Evolutionary conservation across 2,888 invertebrate species (phyloP), one percentile per base, ranked within the genome.

Genomic region (Athalia rosae): DNA sequence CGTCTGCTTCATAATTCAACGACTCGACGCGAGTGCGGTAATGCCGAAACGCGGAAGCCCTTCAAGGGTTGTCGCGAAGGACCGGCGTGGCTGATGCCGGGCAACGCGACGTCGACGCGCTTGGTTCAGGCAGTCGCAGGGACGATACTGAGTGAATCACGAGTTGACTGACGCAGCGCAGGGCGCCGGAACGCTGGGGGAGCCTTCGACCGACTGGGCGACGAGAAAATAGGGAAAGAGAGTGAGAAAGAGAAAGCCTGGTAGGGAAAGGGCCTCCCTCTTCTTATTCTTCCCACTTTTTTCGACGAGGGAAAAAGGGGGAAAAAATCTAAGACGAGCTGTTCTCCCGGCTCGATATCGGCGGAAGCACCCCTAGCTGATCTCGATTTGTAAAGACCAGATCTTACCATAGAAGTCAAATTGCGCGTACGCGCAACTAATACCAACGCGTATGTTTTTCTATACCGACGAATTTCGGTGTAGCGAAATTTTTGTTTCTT

Each of bases 121-220:
- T 71, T 45, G 71, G 56, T 71, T 58, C 71, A 58, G 58, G n/a
- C 71, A 71, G 71, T 71, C 71, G 71, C 71, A 71, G 56, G 56
- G 71, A 71, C 71, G 71, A 45, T 45, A 71, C 71, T 71, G 74
- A 74, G 74, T 74, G 74, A 74, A 74, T 74, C 74, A 74, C 74
- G 74, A 74, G 74, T 74, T 74, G 74, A 74, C 61, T 74, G 74
- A 74, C 74, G 74, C 74, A 74, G 74, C 74, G 74, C 62, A 74
- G 58, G 71, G 71, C 71, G 71, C 58, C 71, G 71, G 71, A 71
- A 56, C 56, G 56, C 71, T 43, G 66, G 28, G 11, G 13, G 43
- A 71, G 71, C 45, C 71, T 71, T 71, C 71, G 71, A 71, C 71
- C 71, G 71, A 79, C 43, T 63, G 69, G 53, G 73, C 79, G 74